phyloP scores from a whole-genome alignment of 2,113 vertebrate species.

The Gobiocypris rarus region DNA sequence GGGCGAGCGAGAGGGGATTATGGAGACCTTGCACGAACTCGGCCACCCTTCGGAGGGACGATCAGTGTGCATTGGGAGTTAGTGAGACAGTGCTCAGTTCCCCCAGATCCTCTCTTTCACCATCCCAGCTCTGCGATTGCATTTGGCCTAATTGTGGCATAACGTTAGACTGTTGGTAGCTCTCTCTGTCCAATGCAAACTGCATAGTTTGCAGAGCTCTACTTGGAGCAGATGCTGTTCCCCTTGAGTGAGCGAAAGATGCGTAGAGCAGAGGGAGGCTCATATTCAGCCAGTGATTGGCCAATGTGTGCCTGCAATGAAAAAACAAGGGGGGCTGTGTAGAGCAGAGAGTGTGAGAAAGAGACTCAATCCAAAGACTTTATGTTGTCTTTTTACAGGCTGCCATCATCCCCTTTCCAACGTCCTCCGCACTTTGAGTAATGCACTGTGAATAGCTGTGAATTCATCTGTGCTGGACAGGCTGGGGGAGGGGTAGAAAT shows the following conservation, averaged over 20 bases:
- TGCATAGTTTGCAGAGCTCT: background rate
- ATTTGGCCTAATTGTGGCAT: conserved; percentile 72
- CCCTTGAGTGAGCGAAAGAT: conserved; percentile 38
- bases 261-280: conserved; percentile 52
- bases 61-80: background rate
- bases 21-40: background rate
- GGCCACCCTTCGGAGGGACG: background rate
- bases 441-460: conserved; percentile 31
- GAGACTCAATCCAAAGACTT: background rate
- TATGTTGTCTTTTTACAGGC: background rate
- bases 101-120: background rate
- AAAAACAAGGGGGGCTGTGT: conserved; percentile 61
- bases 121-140: background rate
- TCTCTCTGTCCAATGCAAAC: background rate
- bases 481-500: conserved; percentile 33
- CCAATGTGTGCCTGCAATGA: conserved; percentile 76
- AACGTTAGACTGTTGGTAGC: conserved; percentile 57
- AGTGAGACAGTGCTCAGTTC: background rate
- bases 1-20: conserved; percentile 30
- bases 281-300: conserved; percentile 77
- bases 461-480: conserved; percentile 45
- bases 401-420: background rate
- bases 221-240: conserved; percentile 45
- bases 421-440: background rate
- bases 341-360: conserved; percentile 9